A percentile compares a stretch with the other conserved stretches of the same genome.
Evolutionary conservation across 2,888 invertebrate genomes (phyloP).

Genomic region (Boloria selene): DNA sequence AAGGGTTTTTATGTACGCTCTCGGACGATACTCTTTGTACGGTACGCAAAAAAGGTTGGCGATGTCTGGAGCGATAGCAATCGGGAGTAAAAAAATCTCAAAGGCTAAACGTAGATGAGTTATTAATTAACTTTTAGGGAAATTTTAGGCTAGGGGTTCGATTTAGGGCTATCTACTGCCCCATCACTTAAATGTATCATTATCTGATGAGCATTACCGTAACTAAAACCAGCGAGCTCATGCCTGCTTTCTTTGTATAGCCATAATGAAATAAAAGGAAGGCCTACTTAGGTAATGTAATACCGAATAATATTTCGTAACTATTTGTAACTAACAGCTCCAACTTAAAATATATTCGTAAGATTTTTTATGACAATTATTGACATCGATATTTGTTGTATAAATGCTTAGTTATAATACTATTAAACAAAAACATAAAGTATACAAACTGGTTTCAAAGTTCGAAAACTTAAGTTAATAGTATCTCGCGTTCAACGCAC

Average conservation of each 20-base stretch:
- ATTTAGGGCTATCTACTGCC: constrained; percentile 9
- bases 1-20: constrained; percentile 80
- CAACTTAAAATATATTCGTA: no score
- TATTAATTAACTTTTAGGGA: constrained; percentile 74
- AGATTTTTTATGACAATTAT: no score
- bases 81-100: constrained; percentile 61
- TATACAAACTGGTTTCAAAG: no score
- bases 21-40: constrained; percentile 66
- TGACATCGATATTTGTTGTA: no score
- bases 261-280: no score
- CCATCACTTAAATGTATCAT: constrained; percentile 11
- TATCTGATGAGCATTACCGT: constrained; percentile 8
- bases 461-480: constrained; percentile 3
- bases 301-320: no score
- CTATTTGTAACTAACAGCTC: no score
- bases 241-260: no score
- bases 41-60: constrained; percentile 69
- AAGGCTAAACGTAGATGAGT: constrained; percentile 61
- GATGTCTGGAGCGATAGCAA: constrained; percentile 63
- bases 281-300: no score
- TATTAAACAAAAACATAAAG: no score
- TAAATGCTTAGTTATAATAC: no score
- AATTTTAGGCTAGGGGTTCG: constrained; percentile 44
- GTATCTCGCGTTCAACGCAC: constrained; percentile 5
- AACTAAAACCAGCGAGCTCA: not conserved